Conservation (phyloP, 2,113 vertebrate species). For the Gulo gulo region DNA sequence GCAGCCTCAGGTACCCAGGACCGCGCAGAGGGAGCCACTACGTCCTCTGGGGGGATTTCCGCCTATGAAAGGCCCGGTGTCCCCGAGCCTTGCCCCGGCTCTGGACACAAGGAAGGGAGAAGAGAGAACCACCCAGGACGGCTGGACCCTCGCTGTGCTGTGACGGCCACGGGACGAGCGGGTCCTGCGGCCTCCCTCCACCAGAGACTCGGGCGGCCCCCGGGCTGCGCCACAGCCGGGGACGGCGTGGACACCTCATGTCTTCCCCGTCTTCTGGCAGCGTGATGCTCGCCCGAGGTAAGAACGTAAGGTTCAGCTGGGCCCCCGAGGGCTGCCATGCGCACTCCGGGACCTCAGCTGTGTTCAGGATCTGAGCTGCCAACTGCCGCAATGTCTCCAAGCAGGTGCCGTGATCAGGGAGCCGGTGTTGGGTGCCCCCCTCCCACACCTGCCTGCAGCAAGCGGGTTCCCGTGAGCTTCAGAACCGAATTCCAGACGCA, state of each 20-base stretch:
- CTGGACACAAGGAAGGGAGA: neutral
- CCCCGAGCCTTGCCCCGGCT: neutral
- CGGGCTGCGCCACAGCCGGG: too few relatives aligned
- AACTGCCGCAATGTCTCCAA: neutral
- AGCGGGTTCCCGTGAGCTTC: fast-evolving
- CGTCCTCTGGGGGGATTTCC: neutral
- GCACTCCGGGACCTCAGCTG: neutral
- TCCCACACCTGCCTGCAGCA: neutral
- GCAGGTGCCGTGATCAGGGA: neutral
- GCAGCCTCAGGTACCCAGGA: neutral
- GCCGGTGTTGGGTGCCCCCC: too few relatives aligned
- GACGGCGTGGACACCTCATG: too few relatives aligned
- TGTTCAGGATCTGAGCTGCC: neutral
- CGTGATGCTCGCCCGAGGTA: too few relatives aligned
- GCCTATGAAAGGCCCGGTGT: neutral
- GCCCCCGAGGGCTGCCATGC: too few relatives aligned
- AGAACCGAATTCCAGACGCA: neutral
- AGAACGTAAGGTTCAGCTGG: too few relatives aligned
- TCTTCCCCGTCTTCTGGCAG: too few relatives aligned
- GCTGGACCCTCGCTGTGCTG: too few relatives aligned
- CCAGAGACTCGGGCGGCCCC: neutral
- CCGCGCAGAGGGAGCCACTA: neutral
- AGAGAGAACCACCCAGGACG: neutral
- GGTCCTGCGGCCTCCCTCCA: neutral
- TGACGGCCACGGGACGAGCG: too few relatives aligned